Base-by-base conservation (phyloP, 2,797 vertebrate genomes). In the Helicolenus hilgendorfi region DNA sequence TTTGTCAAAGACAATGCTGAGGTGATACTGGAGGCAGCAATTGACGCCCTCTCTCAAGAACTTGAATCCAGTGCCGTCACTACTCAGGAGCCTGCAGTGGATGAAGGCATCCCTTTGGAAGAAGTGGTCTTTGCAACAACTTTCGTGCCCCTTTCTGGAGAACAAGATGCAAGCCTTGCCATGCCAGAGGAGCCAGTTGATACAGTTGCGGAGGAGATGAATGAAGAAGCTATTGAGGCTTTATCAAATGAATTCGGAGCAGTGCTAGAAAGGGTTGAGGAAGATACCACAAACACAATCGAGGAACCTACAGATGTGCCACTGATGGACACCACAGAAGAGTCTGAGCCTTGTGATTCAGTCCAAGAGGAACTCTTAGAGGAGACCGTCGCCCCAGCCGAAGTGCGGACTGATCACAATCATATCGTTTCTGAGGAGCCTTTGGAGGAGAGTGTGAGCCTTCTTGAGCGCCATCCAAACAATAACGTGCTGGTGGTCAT, bases 21-120 rank as follows among this genome's bases (percentile, higher is more conserved):
- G 3, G 4, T 27, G 33, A 68, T 62, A 31, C 14, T 20, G 58
- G 80, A 84, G 7, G 53, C 53, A 67, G 60, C 77, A 4, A 73
- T 80, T 8, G 29, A 87, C 5, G 33, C 11, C 8, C 85, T 93
- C 15, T 60, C 35, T 72, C 59, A 53, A 33, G 29, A 45, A 11
- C 29, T 85, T 4, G 45, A 84, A 56, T n/a, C 4, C 1, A 5
- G 4, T 8, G 15, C 9, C 26, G 10, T 55, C 11, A 13, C 36
- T 53, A 7, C 24, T 62, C 49, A 33, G 10, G 62, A 84, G 18
- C 15, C 72, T 49, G 58, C 15, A 49, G 7, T 36, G 27, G 70
- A 41, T 24, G 33, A 13, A 9, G 7, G 1, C 3, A 55, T 22
- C 22, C 11, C 1, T 1, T 0, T 72, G 31, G 53, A 33, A 27